Evolutionary conservation across 1,140 invertebrate genomes (phyloP), one percentile per base, ranked within the genome.

Genomic region (Zaprionus ghesquierei): DNA sequence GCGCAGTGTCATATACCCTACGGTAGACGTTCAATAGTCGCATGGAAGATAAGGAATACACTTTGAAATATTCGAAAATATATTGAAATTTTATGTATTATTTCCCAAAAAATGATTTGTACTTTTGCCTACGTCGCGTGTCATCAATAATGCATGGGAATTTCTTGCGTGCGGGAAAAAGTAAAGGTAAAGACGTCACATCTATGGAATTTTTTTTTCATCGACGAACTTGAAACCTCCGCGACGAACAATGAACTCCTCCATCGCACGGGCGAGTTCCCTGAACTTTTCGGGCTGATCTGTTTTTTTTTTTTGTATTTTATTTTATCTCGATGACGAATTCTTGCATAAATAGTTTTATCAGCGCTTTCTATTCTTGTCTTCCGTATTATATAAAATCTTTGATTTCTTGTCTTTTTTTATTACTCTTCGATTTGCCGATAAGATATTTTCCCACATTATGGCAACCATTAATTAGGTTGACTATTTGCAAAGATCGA

Each of bases 191-290:
- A 75, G 62, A 27, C 54, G 41, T 55, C 9, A 20, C 49, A 27
- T 38, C 51, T 69, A 85, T 87, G 81, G 60, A 81, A 81, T 81
- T 81, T 63, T 82, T 69, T 25, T 68, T 66, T 41, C n/a, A 41
- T 41, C 20, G 44, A 59, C 27, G 56, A 81, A 71, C 51, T 75
- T 54, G 46, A 65, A 87, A 75, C 82, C 70, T 87, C 81, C 70
- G 23, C 33, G 20, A 66, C 69, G 82, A 69, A 59, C 82, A 81
- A 75, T 75, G 81, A 85, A 87, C 70, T 68, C 60, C 33, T 59
- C 65, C 33, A 20, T 69, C 46, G 69, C 44, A 61, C 51, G 44
- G 15, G 35, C 29, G 50, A 78, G 81, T 72, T 86, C 54, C 49
- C 31, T 68, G 82, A 81, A 86, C 77, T 78, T 62, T 41, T 41